Base-by-base conservation (phyloP, 1,140 invertebrate genomes). In the Danaus plexippus region DNA sequence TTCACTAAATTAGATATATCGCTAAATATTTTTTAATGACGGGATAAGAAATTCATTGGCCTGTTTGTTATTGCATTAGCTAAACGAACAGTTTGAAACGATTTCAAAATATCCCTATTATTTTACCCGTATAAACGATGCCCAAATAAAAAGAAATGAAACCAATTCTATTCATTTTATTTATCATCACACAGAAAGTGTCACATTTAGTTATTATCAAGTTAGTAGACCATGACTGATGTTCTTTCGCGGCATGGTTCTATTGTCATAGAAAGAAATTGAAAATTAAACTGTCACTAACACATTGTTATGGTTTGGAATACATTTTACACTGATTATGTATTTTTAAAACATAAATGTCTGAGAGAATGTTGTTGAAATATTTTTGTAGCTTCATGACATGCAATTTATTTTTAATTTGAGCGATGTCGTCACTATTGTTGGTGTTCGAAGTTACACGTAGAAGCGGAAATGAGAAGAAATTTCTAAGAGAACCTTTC, bases 1-100 rank as follows among this genome's bases (percentile, higher is more conserved):
- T 84, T 85, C 80, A 77, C 57, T 63, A 82, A 87, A 85, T 87
- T 82, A 76, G 80, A 73, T 76, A 67, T 67, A 84, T 85, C 80
- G 80, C 80, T 87, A 87, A 87, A 85, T 87, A 85, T 85, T 87
- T 85, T 84, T 77, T 85, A 84, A 85, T 85, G 73, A 77, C 61
- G 69, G 69, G 74, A 66, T 57, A 52, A 75, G 72, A 75, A 68
- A 71, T 63, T 74, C 71, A 63, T 68, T 69, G 76, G 65, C 68
- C 44, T 47, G 62, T 71, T 56, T 70, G 67, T 75, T 42, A 59
- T 69, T 56, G 57, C 71, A 69, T 77, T 73, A 75, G 62, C 69
- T 71, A 61, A 70, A 57, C 55, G 57, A 69, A 61, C 66, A 41
- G 63, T 54, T 66, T 66, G 66, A 55, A 55, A 69, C 66, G 56